Base-by-base conservation (phyloP, 2,797 vertebrate species). In the Catharus ustulatus region DNA sequence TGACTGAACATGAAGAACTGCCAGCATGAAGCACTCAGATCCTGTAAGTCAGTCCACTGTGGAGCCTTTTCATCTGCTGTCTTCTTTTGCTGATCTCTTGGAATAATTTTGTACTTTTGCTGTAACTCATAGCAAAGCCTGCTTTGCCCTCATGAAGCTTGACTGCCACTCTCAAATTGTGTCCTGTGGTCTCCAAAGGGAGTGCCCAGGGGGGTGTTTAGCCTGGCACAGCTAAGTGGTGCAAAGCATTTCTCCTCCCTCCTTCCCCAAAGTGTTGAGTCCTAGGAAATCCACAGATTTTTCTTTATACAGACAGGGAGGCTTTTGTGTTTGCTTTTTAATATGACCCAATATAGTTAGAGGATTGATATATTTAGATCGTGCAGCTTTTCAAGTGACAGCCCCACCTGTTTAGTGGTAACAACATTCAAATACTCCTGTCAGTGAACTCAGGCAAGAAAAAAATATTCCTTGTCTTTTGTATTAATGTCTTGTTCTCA, bases 291-390 rank as follows among this genome's bases (percentile, higher is more conserved):
- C 32, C 15, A 7, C 1, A 0, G 23, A 32, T 51, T 82, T 76
- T 66, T 80, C 26, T 83, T 85, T 24, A 54, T 3, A 18, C 11
- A 45, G 24, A 61, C 11, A 14, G 16, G 8, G 26, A 72, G 15
- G 40, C 8, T 86, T 89, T 73, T 1, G 8, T 19, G 20, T 61
- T 87, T 54, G 13, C 20, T 85, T 84, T 93, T 82, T 77, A 63
- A 74, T 67, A 79, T n/a, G 27, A 22, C 48, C 57, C 45, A 80
- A 19, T 93, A 80, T 21, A 95, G 69, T 72, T 24, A 90, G 57
- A 83, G 11, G 27, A 72, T 45, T 82, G 55, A 82, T 62, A 49
- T 94, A 89, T 89, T 95, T 92, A 90, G 80, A 85, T 74, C 36
- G 17, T n/a, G 20, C 46, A 76, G 49, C 22, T 92, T 96, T 87